Conservation (phyloP, 2,888 invertebrate species). For the Drosophila pseudotakahashii region DNA sequence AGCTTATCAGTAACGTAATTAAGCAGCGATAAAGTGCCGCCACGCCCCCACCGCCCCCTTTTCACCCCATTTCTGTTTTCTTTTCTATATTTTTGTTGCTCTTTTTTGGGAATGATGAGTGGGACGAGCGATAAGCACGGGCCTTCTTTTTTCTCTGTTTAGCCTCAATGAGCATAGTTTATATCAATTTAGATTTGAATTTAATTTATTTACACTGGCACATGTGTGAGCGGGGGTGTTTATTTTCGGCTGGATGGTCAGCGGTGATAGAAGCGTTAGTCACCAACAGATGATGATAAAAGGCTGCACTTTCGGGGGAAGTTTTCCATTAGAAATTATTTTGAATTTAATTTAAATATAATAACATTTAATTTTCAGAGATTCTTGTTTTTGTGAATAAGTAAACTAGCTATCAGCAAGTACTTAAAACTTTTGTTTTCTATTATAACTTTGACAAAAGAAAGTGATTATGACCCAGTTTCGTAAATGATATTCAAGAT, state of each 20-base stretch:
- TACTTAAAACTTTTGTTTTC: neutral
- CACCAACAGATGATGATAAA: constrained; percentile 27
- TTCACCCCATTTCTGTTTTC: neutral
- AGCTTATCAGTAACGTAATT: constrained; percentile 77
- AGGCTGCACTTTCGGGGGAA: constrained; percentile 1
- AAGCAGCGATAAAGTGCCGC: constrained; percentile 69
- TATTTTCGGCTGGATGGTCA: constrained; percentile 62
- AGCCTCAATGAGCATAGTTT: constrained; percentile 47
- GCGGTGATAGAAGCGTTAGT: constrained; percentile 47
- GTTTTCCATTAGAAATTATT: neutral
- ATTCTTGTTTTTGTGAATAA: too few relatives aligned
- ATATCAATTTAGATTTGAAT: constrained; percentile 78
- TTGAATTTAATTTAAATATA: too few relatives aligned
- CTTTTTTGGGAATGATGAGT: constrained; percentile 21
- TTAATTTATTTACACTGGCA: constrained; percentile 74
- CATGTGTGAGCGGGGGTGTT: constrained; percentile 50
- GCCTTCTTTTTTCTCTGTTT: constrained; percentile 42
- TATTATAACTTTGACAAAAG: neutral
- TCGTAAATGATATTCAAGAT: neutral
- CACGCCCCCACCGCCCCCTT: constrained; percentile 49
- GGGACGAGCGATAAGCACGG: constrained; percentile 54
- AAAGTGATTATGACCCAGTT: neutral
- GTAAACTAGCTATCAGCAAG: neutral
- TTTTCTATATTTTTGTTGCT: neutral
- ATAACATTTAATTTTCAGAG: too few relatives aligned